Base-by-base conservation (phyloP, 2,888 invertebrate genomes). In the Tricholauxania praeusta region DNA sequence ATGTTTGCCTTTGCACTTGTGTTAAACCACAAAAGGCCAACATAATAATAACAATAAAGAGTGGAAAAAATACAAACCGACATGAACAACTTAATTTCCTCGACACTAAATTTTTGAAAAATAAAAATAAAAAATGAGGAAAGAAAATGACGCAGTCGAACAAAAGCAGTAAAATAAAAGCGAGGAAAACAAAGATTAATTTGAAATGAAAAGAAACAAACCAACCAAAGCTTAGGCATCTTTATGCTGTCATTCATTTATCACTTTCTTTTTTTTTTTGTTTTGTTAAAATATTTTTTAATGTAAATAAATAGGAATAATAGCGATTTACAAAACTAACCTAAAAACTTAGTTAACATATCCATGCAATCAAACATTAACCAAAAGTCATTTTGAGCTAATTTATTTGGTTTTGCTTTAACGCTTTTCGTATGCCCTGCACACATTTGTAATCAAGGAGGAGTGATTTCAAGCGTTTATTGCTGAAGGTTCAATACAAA, bases 191-290 rank as follows among this genome's bases (percentile, higher is more conserved):
- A 19, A 22, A 55, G 19, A 55, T 19, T 12, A 19, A 19, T 55
- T 19, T 19, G 3, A 19, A 22, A 57, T 22, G 12, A 22, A 57
- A 57, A 57, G 14, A 57, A 22, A 28, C 22, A 57, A 22, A 4
- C 55, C 1, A 12, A 15, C 14, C 55, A 57, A 22, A 57, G 39
- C 39, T 15, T 19, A 57, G 19, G 28, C 57, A 12, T 22, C 57
- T 15, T 22, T 28, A 22, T 22, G 57, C 28, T 19, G 79, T 75
- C 79, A 77, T 72, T 71, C 79, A 76, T 79, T 80, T 80, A 78
- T 78, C 77, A 75, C 73, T 69, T 12, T 3, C 14, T 12, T 28
- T 22, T 12, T 5, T 17, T 19, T 48, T n/a, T 49, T 28, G 28
- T 51, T 51, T 14, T 22, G 22, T 49, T 49, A 19, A 19, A 15